Conservation (phyloP, 1,140 invertebrate genomes). For the Metopolophium dirhodum region DNA sequence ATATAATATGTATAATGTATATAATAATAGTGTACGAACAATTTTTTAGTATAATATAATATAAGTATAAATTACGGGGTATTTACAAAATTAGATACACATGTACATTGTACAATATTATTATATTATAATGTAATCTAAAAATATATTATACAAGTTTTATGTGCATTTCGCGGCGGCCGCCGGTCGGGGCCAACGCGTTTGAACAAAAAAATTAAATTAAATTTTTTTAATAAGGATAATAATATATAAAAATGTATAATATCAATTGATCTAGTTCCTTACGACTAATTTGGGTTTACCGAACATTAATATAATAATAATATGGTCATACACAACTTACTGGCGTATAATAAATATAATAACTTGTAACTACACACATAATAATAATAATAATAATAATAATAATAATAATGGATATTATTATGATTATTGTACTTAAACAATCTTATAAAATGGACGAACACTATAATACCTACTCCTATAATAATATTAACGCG, state of each 20-base stretch:
- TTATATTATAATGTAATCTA: background rate
- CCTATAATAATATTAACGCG: background rate
- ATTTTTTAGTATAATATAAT: background rate
- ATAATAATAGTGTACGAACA: conserved; percentile 36
- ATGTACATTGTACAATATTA: conserved; percentile 15
- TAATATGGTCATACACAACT: background rate
- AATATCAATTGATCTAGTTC: conserved; percentile 12
- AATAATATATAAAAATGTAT: background rate
- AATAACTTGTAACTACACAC: background rate
- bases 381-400: background rate
- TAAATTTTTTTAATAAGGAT: background rate
- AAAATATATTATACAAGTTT: background rate
- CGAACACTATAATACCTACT: background rate
- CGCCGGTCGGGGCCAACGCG: background rate
- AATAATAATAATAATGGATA: background rate
- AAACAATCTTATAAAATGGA: background rate
- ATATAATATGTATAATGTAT: background rate
- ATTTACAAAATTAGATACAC: background rate
- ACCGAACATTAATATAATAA: background rate
- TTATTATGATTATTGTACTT: background rate
- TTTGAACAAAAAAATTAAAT: background rate
- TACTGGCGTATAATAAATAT: background rate
- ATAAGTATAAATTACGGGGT: background rate
- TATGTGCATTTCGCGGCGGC: background rate
- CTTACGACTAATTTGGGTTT: background rate